Evolutionary conservation across 2,888 invertebrate genomes (phyloP), one percentile per base, ranked within the genome.

Genomic region (Chrysomela aeneicollis): DNA sequence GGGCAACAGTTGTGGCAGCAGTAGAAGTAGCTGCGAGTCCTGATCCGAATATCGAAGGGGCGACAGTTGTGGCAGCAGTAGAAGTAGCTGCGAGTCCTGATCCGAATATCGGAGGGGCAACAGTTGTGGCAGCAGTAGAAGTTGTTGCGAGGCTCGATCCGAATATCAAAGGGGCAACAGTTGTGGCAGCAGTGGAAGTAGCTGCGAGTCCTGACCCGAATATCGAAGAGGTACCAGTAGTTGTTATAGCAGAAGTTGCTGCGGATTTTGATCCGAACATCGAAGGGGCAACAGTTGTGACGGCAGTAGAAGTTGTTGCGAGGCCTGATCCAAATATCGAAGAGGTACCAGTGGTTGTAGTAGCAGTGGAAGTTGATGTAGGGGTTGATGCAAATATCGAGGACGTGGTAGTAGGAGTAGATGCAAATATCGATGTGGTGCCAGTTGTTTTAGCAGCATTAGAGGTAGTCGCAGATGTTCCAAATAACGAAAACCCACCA

Each of bases 351-450:
- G 68, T 51, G 19, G 66, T 58, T 0, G 80, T 64, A 2, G 81
- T 81, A 0, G 82, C 75, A 0, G 81, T 73, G 0, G 83, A 77
- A 30, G 4, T 50, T 9, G 26, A 17, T 49, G 59, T 6, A 18
- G 47, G 15, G 17, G 42, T 42, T 15, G 17, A 42, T 15, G 4
- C 42, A 54, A 52, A 54, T 30, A 54, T 37, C 8, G 54, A 54
- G 32, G 26, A 51, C n/a, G 21, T 46, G 47, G 15, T 3, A 12
- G 32, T 49, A 21, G 51, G 19, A 52, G 1, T 6, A 5, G 26
- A 26, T 26, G 4, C 26, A 26, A 26, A 26, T 26, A 26, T 26
- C 26, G 26, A 26, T 26, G 26, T 6, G 6, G 26, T 26, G 26
- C 26, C 6, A 3, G 26, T 26, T 5, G 26, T 6, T 26, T 3